A percentile compares a stretch with the other conserved stretches of the same genome.
phyloP scores from a whole-genome alignment of 2,888 invertebrate species.

The Axea sp. region DNA sequence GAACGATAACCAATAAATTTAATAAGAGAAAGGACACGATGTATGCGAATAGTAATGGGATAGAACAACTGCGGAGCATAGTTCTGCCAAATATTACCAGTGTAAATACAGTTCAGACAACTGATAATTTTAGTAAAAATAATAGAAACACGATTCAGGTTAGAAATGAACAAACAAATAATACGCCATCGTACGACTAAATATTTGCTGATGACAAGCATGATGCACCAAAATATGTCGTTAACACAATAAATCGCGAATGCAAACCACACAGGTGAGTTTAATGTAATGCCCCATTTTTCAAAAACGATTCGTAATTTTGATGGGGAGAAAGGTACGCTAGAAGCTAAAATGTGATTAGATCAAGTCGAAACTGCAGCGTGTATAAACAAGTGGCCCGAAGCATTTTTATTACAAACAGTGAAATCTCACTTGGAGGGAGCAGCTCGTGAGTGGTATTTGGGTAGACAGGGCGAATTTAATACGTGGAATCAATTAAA shows the following conservation, averaged over 20 bases:
- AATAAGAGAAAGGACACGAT: too few relatives aligned
- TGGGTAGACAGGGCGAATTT: slow-evolving; percentile 28
- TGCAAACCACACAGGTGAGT: neutral
- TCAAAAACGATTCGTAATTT: slow-evolving; percentile 15
- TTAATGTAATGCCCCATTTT: slow-evolving; percentile 18
- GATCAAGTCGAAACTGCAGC: slow-evolving; percentile 52
- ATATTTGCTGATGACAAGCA: slow-evolving; percentile 6
- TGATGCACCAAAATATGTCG: slow-evolving; percentile 8
- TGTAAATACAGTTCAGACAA: too few relatives aligned
- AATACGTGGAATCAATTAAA: slow-evolving; percentile 26
- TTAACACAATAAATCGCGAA: slow-evolving; percentile 6
- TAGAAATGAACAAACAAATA: too few relatives aligned
- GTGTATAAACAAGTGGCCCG: slow-evolving; percentile 52
- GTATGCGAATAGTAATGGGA: too few relatives aligned
- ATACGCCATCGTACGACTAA: neutral
- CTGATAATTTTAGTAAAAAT: too few relatives aligned
- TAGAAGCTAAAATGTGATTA: slow-evolving; percentile 30
- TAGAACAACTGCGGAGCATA: too few relatives aligned
- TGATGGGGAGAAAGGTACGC: slow-evolving; percentile 37
- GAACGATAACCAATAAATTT: too few relatives aligned
- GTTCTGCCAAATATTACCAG: too few relatives aligned
- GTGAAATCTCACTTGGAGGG: slow-evolving; percentile 46
- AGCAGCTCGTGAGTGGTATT: slow-evolving; percentile 51
- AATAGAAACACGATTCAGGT: too few relatives aligned
- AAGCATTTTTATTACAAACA: slow-evolving; percentile 46